Evolutionary conservation across 2,113 vertebrate genomes (phyloP).

Genomic region (Myocastor coypus): DNA sequence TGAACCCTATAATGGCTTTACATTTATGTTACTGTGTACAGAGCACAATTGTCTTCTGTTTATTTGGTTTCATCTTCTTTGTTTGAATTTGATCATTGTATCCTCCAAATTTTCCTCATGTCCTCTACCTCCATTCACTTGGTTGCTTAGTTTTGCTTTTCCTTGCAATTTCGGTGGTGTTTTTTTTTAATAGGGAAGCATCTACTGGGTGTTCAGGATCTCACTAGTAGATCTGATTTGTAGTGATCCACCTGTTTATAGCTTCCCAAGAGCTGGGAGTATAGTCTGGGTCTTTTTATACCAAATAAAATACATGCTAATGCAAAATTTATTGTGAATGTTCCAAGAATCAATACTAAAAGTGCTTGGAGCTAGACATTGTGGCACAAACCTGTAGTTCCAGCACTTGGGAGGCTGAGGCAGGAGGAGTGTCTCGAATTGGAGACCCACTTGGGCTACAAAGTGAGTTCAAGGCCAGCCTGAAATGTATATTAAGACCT

Average conservation of each 20-base stretch:
- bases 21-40: neutral
- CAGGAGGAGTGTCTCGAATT: too few relatives aligned
- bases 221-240: too few relatives aligned
- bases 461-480: too few relatives aligned
- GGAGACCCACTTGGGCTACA: too few relatives aligned
- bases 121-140: neutral
- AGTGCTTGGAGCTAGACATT: neutral
- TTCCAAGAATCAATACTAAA: conserved; percentile 24
- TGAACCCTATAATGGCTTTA: neutral
- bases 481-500: too few relatives aligned
- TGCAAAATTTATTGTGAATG: neutral
- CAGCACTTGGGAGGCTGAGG: too few relatives aligned
- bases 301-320: neutral
- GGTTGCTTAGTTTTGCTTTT: neutral
- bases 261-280: too few relatives aligned
- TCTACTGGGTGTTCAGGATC: too few relatives aligned
- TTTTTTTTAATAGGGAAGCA: neutral
- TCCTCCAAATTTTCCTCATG: neutral
- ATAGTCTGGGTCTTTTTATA: neutral
- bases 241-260: too few relatives aligned
- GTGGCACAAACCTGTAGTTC: too few relatives aligned
- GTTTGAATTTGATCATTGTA: conserved; percentile 36
- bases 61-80: neutral
- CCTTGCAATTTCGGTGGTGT: neutral
- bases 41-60: neutral